These are phyloP conservation scores for Rhabdomys dilectus DNA, from an alignment of 2,113 vertebrate genomes.

Conservation along the genomic window DNA sequence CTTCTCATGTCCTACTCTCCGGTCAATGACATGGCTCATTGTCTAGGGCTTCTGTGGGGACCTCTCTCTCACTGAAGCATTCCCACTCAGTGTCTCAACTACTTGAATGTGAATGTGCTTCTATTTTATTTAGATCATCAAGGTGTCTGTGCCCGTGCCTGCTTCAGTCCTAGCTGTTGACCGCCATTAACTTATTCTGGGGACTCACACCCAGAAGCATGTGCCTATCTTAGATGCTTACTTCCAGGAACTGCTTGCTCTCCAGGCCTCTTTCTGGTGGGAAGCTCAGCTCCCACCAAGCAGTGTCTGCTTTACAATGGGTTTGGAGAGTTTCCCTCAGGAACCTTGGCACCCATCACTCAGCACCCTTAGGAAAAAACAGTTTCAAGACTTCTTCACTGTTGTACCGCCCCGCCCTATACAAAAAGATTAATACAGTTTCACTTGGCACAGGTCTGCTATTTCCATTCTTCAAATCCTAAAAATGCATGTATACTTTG, in stretches of 20 bases:
- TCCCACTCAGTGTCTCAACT: neutral
- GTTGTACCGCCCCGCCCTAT: neutral
- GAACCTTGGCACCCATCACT: neutral
- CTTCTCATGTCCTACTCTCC: neutral
- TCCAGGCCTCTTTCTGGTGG: neutral
- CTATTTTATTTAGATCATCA: neutral
- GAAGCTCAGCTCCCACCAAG: neutral
- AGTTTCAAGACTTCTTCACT: neutral
- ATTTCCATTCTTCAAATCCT: slow-evolving; percentile 72
- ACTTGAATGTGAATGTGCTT: neutral
- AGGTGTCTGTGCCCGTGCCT: neutral
- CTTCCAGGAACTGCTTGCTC: neutral
- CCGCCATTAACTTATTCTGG: neutral
- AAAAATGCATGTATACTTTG: slow-evolving; percentile 70
- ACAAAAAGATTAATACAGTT: slow-evolving; percentile 53
- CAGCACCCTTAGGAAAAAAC: slow-evolving; percentile 19
- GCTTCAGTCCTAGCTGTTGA: neutral
- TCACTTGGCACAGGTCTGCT: slow-evolving; percentile 57
- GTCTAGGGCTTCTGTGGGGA: neutral
- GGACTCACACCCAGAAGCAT: neutral
- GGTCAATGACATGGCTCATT: neutral
- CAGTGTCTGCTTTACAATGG: neutral
- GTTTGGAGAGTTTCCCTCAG: neutral
- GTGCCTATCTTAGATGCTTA: neutral
- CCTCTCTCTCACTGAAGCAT: slow-evolving; percentile 20